Evolutionary conservation across 2,113 vertebrate species (phyloP), one percentile per base, ranked within the genome.

Genomic region (Pseudopipra pipra): DNA sequence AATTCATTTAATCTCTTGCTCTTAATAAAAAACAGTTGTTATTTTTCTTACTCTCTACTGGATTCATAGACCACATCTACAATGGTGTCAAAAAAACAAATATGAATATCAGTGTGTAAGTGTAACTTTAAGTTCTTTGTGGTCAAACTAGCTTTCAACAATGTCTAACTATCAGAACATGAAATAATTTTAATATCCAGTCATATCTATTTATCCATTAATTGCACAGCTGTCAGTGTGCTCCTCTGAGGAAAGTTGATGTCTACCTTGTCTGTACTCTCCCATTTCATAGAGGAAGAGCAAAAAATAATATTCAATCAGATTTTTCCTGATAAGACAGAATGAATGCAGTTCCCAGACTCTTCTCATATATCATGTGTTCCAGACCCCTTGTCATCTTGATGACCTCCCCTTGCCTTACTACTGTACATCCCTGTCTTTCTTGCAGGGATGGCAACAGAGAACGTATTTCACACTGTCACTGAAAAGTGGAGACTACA

Each of bases 1-100:
- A 94, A 92, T 93, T 96, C 93, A 96, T 95, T 96, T 96, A 96
- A 96, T 96, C 92, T 96, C 88, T 93, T 44, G 37, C 70, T 95
- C 58, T 88, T 96, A 97, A 96, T 96, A 96, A 96, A 96, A 97
- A 96, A 10, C 95, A 96, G 88, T 96, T 95, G 95, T 93, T 92
- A 95, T 93, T 97, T 95, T 97, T 96, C 90, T 96, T 84, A 70
- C 39, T 92, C 80, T 94, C 54, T 73, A 66, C 62, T 90, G 90
- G 80, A 90, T 95, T 88, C 49, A 76, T 62, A 89, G 83, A 90
- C 90, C 25, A 8, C 88, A 93, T 92, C 85, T 87, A 95, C 65
- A 90, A 24, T 72, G 66, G 68, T 93, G 37, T 93, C 88, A 92
- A 93, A 65, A 61, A 91, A 90, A 89, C 56, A 85, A 70, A 82